A percentile compares a stretch with the other conserved stretches of the same genome.
Conservation (phyloP, 2,888 invertebrate species). For the Yponomeuta sedellus region DNA sequence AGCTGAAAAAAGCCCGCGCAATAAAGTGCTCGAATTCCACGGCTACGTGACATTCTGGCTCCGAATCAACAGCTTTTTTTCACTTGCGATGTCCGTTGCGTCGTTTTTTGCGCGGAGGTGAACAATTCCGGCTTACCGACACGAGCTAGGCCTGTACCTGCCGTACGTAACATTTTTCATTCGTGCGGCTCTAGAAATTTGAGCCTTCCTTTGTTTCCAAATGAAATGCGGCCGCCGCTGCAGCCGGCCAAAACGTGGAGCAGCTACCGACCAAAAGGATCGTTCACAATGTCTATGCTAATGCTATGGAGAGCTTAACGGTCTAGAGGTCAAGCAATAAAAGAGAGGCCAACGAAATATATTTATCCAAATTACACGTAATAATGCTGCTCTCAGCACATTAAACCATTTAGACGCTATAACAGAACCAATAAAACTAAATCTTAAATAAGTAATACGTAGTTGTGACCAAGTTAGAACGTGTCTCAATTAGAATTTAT, state of each 20-base stretch:
- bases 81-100: conserved; percentile 1
- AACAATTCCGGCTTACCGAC: conserved; percentile 2
- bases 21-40: conserved; percentile 12
- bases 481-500: too few relatives aligned
- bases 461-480: too few relatives aligned
- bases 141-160: not conserved
- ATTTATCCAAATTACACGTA: too few relatives aligned
- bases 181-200: not conserved
- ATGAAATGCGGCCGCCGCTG: not conserved
- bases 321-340: too few relatives aligned
- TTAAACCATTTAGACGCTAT: too few relatives aligned
- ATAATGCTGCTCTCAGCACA: too few relatives aligned
- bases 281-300: too few relatives aligned
- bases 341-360: too few relatives aligned
- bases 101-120: conserved; percentile 8
- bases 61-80: conserved; percentile 12
- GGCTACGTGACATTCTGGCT: conserved; percentile 11
- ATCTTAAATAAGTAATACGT: too few relatives aligned
- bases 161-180: not conserved
- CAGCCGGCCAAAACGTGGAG: not conserved
- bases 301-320: too few relatives aligned
- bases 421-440: too few relatives aligned
- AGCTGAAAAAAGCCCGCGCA: conserved; percentile 8
- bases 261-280: too few relatives aligned
- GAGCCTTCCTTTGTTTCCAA: not conserved